These are phyloP conservation scores for Dryomyza anilis DNA, from an alignment of 2,888 invertebrate genomes.

Conservation along the genomic window DNA sequence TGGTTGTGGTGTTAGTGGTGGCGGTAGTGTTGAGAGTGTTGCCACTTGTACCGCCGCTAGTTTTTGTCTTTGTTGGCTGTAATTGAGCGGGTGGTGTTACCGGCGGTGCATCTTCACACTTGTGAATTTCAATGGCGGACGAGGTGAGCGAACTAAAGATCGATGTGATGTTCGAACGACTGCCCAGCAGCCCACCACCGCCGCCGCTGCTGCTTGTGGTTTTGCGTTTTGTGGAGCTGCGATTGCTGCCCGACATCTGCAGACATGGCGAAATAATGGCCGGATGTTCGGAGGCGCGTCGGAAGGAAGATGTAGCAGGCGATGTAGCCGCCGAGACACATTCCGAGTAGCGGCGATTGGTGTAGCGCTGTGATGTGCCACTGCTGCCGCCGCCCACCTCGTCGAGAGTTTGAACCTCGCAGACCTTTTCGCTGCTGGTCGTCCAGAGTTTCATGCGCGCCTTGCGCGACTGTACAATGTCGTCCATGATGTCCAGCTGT, in stretches of 20 bases:
- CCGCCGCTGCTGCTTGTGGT: constrained; percentile 37
- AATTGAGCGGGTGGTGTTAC: constrained; percentile 24
- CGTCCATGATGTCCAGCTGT: constrained; percentile 87
- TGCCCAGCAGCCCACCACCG: constrained; percentile 73
- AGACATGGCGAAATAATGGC: constrained; percentile 59
- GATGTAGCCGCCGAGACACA: constrained; percentile 63
- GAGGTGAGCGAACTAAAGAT: constrained; percentile 75
- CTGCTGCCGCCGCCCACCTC: constrained; percentile 65
- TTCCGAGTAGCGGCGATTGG: constrained; percentile 73
- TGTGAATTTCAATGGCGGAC: constrained; percentile 79
- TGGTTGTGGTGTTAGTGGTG: constrained; percentile 39
- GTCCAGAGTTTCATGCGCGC: constrained; percentile 85
- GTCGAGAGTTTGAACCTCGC: constrained; percentile 81
- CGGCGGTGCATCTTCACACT: constrained; percentile 65
- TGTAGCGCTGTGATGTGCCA: constrained; percentile 67
- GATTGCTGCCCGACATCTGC: constrained; percentile 41
- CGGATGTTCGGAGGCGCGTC: constrained; percentile 77
- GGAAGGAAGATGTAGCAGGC: constrained; percentile 67
- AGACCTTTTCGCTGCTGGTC: constrained; percentile 78
- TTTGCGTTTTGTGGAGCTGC: constrained; percentile 51
- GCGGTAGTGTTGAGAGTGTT: constrained; percentile 36
- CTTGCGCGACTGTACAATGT: constrained; percentile 82
- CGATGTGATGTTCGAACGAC: constrained; percentile 79
- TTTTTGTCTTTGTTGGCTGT: constrained; percentile 38
- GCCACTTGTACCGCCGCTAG: constrained; percentile 38